Base-by-base conservation (phyloP, 2,113 vertebrate genomes). In the Notarius quadriscutis region DNA sequence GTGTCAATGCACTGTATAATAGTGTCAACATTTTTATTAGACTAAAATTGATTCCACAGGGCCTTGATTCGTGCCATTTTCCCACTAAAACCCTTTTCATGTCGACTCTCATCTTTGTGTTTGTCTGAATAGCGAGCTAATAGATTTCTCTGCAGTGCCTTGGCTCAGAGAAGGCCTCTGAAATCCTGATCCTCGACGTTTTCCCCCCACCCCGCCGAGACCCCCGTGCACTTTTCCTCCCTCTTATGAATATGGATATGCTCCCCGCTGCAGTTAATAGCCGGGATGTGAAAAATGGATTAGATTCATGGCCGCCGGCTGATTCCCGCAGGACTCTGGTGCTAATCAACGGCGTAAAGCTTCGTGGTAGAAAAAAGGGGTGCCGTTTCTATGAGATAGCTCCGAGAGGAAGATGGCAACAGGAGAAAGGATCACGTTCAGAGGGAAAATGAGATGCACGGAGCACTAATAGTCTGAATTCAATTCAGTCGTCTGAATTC, bases 241-340 rank as follows among this genome's bases (percentile, higher is more conserved):
- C 88, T 88, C 89, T 94, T 91, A 95, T 95, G 92, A 95, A 95
- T 96, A 95, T 95, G 91, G 86, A 95, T 93, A 62, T 84, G 87
- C 75, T 79, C 87, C 91, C 93, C 14, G 92, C 93, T 90, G 91
- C 91, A 92, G 89, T 93, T 94, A 93, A 95, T 94, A 92, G 93
- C 88, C 91, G 92, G 87, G 62, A 90, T 82, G 89, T 93, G 91
- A 94, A 92, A 93, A 94, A 94, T 92, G 84, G 93, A 87, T 89
- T 91, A 55, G 90, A 91, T 90, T 90, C 90, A 90, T 89, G 91
- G 91, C 55, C 91, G 91, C 53, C 55, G 89, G 86, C 84, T 77
- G 81, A 89, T 87, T 85, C 90, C 91, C 91, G 84, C 51, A 20
- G 91, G 90, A 87, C 62, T 84, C 81, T 87, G 79, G 85, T 58